Evolutionary conservation across 2,888 invertebrate genomes (phyloP), one percentile per base, ranked within the genome.

Genomic region (Sinhomidia bicolor): DNA sequence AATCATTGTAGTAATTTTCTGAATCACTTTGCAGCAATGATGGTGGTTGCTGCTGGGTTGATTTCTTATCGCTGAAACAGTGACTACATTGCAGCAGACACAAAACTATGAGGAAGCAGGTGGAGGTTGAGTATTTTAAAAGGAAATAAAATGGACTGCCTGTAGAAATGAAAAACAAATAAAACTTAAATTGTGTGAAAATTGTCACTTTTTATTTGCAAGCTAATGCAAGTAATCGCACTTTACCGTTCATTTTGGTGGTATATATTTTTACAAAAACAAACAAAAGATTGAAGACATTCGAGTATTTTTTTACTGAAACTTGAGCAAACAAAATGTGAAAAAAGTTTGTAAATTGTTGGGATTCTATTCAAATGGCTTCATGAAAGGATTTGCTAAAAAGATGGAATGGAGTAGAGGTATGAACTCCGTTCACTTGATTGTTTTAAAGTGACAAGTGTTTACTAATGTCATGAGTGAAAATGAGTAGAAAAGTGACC

Each of bases 71-170:
- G 4, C 20, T 71, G 29, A 79, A 71, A 23, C 82, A 76, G 14
- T 78, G 57, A 26, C 54, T 68, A 10, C 76, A 23, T 54, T 85
- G 85, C 1, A 74, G 60, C 26, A 85, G 65, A 2, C 82, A 65
- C 10, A 78, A 26, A 0, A 51, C 44, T 1, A 85, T 60, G 7
- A 89, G 26, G 32, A 68, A 60, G 36, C 79, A 51, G 54, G 41
- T 29, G 47, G 26, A 65, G 65, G 54, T 80, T 51, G 29, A 71
- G 71, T 44, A 71, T 71, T 71, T 71, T 10, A 17, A 7, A 7
- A 44, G 41, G 44, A 41, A 71, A 1, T 5, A n/a, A 36, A 36
- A 65, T 29, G 32, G 65, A 12, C 23, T 29, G 47, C 10, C 26
- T 12, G n/a, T 3, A 29, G 23, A 71, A 44, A 23, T 12, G 32